A percentile compares a stretch with the other conserved stretches of the same genome.
Conservation (phyloP, 2,113 vertebrate species). For the Melanocharis versteri region DNA sequence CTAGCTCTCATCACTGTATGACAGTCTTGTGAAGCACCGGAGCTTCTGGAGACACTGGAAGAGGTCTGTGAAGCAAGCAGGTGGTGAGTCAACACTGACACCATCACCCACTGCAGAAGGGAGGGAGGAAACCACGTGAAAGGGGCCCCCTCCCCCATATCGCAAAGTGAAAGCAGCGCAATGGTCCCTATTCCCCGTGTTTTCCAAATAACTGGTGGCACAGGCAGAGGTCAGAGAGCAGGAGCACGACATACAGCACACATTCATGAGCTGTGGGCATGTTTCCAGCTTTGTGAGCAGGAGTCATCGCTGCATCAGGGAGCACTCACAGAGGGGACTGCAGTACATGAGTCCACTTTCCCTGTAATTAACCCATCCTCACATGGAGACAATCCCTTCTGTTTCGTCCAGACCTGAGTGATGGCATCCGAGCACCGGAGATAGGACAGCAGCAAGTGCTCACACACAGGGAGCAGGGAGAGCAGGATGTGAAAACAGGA, state of each 20-base stretch:
- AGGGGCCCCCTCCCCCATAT: rapidly evolving
- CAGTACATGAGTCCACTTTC: background rate
- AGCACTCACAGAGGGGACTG: background rate
- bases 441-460: background rate
- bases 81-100: background rate
- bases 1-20: background rate
- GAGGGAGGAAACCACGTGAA: background rate
- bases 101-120: background rate
- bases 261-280: background rate
- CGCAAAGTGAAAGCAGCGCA: background rate
- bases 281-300: background rate
- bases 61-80: background rate
- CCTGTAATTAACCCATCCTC: background rate
- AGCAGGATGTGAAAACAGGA: background rate
- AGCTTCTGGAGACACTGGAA: background rate
- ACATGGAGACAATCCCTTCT: background rate
- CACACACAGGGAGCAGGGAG: rapidly evolving
- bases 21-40: background rate
- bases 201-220: background rate
- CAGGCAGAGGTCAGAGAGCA: background rate
- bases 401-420: background rate
- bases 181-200: background rate
- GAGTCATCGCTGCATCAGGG: background rate
- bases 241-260: background rate
- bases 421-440: background rate